Conservation (phyloP, 1,140 invertebrate genomes). For the Acromyrmex echinatior region DNA sequence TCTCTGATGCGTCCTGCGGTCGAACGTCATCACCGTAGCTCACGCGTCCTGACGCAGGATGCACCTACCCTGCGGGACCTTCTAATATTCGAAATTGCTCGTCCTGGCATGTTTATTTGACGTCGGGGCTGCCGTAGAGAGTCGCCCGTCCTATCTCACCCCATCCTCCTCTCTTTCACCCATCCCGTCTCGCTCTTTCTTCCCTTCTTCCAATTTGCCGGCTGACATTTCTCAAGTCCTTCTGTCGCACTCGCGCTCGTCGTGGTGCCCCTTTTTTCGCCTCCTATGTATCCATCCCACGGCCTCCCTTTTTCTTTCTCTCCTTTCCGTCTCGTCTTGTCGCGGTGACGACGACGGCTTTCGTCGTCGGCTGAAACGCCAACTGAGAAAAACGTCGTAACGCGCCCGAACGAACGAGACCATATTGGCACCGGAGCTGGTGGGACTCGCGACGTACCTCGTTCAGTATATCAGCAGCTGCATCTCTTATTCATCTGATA, state of each 20-base stretch:
- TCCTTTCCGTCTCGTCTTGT: constrained; percentile 10
- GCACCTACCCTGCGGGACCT: constrained; percentile 80
- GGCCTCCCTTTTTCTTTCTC: neutral
- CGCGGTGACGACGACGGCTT: constrained; percentile 54
- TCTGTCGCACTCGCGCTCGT: constrained; percentile 49
- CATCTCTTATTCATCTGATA: neutral
- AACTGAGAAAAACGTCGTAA: constrained; percentile 62
- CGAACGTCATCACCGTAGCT: constrained; percentile 85
- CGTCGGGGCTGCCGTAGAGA: constrained; percentile 80
- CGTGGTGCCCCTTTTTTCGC: constrained; percentile 56
- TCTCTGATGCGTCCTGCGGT: constrained; percentile 81
- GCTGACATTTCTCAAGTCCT: constrained; percentile 82
- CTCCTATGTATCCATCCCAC: constrained; percentile 26
- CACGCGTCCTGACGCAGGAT: constrained; percentile 80
- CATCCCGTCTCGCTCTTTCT: constrained; percentile 65
- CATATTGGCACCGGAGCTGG: neutral
- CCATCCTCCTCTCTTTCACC: constrained; percentile 14
- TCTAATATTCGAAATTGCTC: constrained; percentile 84
- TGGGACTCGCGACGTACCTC: neutral
- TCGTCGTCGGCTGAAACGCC: constrained; percentile 50
- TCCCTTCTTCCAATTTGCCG: constrained; percentile 81
- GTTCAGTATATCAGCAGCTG: neutral
- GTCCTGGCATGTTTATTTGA: constrained; percentile 84
- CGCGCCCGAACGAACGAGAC: constrained; percentile 23
- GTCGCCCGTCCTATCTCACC: constrained; percentile 34